These are phyloP conservation scores for Mythimna impura DNA, from an alignment of 2,888 invertebrate species.

Conservation along the genomic window DNA sequence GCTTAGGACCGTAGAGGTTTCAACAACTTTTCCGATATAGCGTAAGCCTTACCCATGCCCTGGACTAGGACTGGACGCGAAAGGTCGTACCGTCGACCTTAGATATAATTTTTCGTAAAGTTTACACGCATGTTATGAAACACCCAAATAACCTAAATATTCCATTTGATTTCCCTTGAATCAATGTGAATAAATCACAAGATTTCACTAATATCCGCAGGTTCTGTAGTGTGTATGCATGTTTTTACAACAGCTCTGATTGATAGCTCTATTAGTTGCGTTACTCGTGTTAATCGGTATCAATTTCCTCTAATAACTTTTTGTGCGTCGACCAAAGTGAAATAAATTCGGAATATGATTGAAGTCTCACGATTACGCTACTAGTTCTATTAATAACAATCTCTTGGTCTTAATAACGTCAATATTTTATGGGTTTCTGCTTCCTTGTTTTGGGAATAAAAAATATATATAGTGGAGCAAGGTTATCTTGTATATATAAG, in stretches of 20 bases:
- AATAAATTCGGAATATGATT: slow-evolving; percentile 42
- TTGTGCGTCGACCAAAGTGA: slow-evolving; percentile 26
- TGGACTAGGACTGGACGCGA: no score
- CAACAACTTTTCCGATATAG: no score
- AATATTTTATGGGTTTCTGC: background rate
- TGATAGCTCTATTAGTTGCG: slow-evolving; percentile 37
- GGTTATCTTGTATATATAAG: background rate
- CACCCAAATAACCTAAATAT: background rate
- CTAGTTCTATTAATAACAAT: slow-evolving; percentile 8
- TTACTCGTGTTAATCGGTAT: slow-evolving; percentile 42
- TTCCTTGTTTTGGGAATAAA: background rate
- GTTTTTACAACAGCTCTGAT: slow-evolving; percentile 34
- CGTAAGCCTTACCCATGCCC: no score
- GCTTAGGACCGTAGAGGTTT: no score
- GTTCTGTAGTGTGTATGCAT: background rate
- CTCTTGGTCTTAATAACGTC: slow-evolving; percentile 10
- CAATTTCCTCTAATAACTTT: slow-evolving; percentile 51
- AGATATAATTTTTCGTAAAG: background rate
- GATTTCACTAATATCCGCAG: slow-evolving; percentile 28
- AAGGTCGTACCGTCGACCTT: no score
- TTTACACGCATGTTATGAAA: background rate
- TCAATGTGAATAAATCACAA: slow-evolving; percentile 11
- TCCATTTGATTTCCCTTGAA: slow-evolving; percentile 4
- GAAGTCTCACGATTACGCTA: slow-evolving; percentile 43
- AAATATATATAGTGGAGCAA: background rate